These are phyloP conservation scores for Gadopsis marmoratus DNA, from an alignment of 2,797 vertebrate genomes.

Conservation along the genomic window DNA sequence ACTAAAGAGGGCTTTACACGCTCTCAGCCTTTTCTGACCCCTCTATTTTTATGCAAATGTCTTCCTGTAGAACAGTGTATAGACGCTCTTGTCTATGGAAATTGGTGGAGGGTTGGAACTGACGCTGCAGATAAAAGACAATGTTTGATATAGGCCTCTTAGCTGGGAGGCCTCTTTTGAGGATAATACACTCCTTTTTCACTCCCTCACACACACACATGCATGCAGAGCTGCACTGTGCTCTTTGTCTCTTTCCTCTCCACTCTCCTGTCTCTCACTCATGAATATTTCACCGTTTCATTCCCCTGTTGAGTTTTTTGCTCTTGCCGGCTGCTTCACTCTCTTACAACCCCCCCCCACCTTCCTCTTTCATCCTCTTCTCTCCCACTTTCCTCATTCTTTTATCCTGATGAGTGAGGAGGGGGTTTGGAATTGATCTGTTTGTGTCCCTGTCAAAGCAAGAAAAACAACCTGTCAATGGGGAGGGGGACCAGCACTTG, in stretches of 20 bases:
- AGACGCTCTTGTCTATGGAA: slow-evolving; percentile 69
- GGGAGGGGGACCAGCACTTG: no score
- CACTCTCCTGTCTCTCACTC: slow-evolving; percentile 44
- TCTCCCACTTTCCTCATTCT: slow-evolving; percentile 13
- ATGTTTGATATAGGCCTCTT: slow-evolving; percentile 49
- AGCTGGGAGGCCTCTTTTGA: slow-evolving; percentile 46
- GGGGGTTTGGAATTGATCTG: slow-evolving; percentile 33
- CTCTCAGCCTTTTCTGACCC: slow-evolving; percentile 37
- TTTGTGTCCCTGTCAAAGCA: background rate
- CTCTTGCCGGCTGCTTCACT: slow-evolving; percentile 33
- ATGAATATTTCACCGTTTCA: slow-evolving; percentile 73
- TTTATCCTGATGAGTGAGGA: slow-evolving; percentile 39
- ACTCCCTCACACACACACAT: slow-evolving; percentile 18
- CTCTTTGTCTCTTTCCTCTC: slow-evolving; percentile 51
- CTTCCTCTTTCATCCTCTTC: slow-evolving; percentile 11
- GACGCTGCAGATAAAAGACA: slow-evolving; percentile 57
- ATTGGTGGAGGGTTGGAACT: slow-evolving; percentile 61
- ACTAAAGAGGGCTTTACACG: slow-evolving; percentile 30
- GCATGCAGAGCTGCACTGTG: slow-evolving; percentile 20
- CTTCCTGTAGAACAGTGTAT: slow-evolving; percentile 43
- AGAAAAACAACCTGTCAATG: no score
- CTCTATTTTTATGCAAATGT: slow-evolving; percentile 70
- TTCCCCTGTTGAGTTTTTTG: slow-evolving; percentile 47
- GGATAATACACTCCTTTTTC: slow-evolving; percentile 23
- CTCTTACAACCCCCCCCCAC: background rate